These are phyloP conservation scores for Nilaparvata lugens DNA, from an alignment of 1,140 invertebrate species.

Conservation along the genomic window DNA sequence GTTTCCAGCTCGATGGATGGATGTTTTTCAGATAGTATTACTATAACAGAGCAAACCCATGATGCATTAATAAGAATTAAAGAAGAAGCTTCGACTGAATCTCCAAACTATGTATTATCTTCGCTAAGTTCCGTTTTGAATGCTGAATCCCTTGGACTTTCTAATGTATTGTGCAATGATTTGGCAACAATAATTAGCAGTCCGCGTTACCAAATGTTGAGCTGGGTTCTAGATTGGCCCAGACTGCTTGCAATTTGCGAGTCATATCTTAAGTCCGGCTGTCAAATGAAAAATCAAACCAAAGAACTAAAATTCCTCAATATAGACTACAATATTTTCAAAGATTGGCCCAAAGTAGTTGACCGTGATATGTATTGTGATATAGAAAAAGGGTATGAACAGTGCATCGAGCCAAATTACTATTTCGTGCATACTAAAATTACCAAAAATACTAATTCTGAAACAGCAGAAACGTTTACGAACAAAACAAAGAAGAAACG, in stretches of 20 bases:
- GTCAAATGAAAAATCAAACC: slow-evolving; percentile 44
- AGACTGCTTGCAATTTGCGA: slow-evolving; percentile 47
- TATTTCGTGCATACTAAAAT: slow-evolving; percentile 1
- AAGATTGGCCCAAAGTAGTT: slow-evolving; percentile 43
- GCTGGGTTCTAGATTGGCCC: slow-evolving; percentile 48
- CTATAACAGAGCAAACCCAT: slow-evolving; percentile 32
- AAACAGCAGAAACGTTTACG: not conserved
- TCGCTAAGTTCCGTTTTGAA: slow-evolving; percentile 40
- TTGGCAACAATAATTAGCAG: slow-evolving; percentile 48
- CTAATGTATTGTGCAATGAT: slow-evolving; percentile 48
- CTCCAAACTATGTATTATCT: slow-evolving; percentile 38
- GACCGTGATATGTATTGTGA: slow-evolving; percentile 32
- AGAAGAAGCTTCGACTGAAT: slow-evolving; percentile 34
- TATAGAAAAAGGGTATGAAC: slow-evolving; percentile 48
- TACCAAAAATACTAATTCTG: not conserved
- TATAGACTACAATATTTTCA: slow-evolving; percentile 54
- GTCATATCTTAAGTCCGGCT: slow-evolving; percentile 46
- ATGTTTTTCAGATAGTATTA: slow-evolving; percentile 10
- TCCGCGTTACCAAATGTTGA: slow-evolving; percentile 50
- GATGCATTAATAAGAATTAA: slow-evolving; percentile 39
- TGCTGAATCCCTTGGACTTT: slow-evolving; percentile 43
- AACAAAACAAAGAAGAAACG: not conserved
- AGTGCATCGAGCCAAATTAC: slow-evolving; percentile 20
- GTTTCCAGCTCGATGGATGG: not conserved
- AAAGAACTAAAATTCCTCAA: slow-evolving; percentile 53